phyloP scores from a whole-genome alignment of 2,797 vertebrate genomes.

The Salmo trutta region DNA sequence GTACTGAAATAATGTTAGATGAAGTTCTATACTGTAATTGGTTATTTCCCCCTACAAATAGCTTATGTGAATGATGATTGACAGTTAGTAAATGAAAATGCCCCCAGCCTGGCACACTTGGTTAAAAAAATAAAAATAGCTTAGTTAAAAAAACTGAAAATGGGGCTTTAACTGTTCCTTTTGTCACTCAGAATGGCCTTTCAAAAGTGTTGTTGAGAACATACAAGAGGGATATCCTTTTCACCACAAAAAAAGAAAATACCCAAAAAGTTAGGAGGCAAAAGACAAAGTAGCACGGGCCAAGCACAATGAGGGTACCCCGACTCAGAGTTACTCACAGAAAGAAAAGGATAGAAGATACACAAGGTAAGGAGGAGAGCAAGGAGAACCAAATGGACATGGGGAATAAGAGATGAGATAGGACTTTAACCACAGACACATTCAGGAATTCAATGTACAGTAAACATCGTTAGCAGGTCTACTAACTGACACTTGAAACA shows the following conservation, averaged over 20 bases:
- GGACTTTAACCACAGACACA: slow-evolving; percentile 63
- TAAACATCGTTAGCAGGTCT: background rate
- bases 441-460: slow-evolving; percentile 18
- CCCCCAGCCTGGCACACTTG: background rate
- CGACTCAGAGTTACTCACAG: slow-evolving; percentile 91
- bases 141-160: background rate
- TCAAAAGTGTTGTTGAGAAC: slow-evolving; percentile 57
- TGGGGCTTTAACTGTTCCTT: slow-evolving; percentile 4
- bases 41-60: background rate
- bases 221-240: slow-evolving; percentile 49
- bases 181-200: slow-evolving; percentile 56
- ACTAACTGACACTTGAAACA: background rate
- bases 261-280: slow-evolving; percentile 30
- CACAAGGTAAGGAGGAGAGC: slow-evolving; percentile 91
- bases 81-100: background rate
- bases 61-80: background rate
- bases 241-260: slow-evolving; percentile 63
- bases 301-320: slow-evolving; percentile 69
- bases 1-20: background rate
- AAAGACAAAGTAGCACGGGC: slow-evolving; percentile 71
- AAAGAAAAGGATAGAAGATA: slow-evolving; percentile 90
- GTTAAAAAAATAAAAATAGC: background rate
- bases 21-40: background rate
- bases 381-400: slow-evolving; percentile 91
- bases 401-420: slow-evolving; percentile 77